Conservation (phyloP, 2,797 vertebrate species). For the Pelochelys cantorii region DNA sequence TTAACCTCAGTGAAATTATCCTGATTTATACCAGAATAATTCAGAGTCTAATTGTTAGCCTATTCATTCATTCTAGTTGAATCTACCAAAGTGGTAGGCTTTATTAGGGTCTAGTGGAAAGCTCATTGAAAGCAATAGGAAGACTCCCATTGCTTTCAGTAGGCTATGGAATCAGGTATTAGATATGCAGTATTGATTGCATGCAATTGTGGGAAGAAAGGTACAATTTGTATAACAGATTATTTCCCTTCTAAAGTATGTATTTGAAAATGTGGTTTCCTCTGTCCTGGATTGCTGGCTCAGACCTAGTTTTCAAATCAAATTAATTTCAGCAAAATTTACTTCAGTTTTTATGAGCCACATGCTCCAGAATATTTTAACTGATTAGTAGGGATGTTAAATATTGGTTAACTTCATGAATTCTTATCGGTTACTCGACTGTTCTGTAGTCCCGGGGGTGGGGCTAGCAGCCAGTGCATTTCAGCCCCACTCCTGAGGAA, state of each 20-base stretch:
- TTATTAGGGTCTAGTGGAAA: not conserved
- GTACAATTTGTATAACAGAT: not conserved
- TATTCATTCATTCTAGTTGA: not conserved
- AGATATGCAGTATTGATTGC: not conserved
- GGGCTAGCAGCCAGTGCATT: no score
- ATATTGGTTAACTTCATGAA: no score
- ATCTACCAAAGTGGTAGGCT: not conserved
- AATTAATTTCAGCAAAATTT: not conserved
- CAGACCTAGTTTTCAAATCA: not conserved
- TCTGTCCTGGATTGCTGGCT: not conserved
- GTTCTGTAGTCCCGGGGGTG: no score
- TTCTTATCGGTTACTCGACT: no score
- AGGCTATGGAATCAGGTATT: not conserved
- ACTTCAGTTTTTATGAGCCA: not conserved
- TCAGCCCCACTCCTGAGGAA: no score
- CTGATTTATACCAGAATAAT: not conserved
- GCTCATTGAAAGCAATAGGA: not conserved
- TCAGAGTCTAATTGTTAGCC: not conserved
- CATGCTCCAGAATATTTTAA: not conserved
- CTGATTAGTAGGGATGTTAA: no score
- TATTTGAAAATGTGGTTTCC: not conserved
- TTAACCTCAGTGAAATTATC: not conserved
- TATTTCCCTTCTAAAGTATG: rapidly evolving
- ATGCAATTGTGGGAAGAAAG: not conserved
- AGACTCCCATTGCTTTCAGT: not conserved